A percentile compares a stretch with the other conserved stretches of the same genome.
phyloP scores from a whole-genome alignment of 2,888 invertebrate genomes.

The Gastrophysa polygoni region DNA sequence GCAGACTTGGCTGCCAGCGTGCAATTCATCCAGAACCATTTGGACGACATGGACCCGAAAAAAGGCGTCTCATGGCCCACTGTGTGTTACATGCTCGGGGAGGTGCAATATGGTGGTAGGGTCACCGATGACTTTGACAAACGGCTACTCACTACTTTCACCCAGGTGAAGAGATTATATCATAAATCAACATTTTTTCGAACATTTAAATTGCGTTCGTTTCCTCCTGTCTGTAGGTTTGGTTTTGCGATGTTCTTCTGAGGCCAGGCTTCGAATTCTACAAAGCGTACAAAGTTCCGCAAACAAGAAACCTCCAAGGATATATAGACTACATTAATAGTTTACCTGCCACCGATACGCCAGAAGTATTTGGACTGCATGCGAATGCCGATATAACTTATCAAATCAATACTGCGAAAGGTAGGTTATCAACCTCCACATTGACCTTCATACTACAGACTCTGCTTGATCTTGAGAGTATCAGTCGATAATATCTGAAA shows the following conservation, averaged over 20 bases:
- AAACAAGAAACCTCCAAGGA: conserved; percentile 76
- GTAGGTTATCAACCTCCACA: too few relatives aligned
- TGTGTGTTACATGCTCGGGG: conserved; percentile 96
- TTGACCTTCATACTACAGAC: too few relatives aligned
- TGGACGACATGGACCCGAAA: conserved; percentile 96
- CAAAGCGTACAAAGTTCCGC: conserved; percentile 90
- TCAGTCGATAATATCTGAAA: too few relatives aligned
- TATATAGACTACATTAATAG: conserved; percentile 88
- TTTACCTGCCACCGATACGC: conserved; percentile 84
- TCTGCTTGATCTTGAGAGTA: too few relatives aligned
- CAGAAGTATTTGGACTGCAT: conserved; percentile 96
- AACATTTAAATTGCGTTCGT: too few relatives aligned
- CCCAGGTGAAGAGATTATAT: too few relatives aligned
- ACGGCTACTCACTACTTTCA: conserved; percentile 88
- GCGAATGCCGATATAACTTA: conserved; percentile 97
- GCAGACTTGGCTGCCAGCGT: conserved; percentile 95
- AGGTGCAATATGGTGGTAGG: conserved; percentile 81
- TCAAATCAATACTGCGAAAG: conserved; percentile 95
- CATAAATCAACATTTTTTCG: too few relatives aligned
- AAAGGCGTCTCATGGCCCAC: conserved; percentile 98
- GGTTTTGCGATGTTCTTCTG: conserved; percentile 92
- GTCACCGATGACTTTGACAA: conserved; percentile 98
- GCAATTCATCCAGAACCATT: conserved; percentile 94
- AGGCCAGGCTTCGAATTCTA: conserved; percentile 92
- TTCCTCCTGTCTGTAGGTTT: conserved; percentile 61